phyloP scores from a whole-genome alignment of 2,888 invertebrate genomes.

The Patella depressa region DNA sequence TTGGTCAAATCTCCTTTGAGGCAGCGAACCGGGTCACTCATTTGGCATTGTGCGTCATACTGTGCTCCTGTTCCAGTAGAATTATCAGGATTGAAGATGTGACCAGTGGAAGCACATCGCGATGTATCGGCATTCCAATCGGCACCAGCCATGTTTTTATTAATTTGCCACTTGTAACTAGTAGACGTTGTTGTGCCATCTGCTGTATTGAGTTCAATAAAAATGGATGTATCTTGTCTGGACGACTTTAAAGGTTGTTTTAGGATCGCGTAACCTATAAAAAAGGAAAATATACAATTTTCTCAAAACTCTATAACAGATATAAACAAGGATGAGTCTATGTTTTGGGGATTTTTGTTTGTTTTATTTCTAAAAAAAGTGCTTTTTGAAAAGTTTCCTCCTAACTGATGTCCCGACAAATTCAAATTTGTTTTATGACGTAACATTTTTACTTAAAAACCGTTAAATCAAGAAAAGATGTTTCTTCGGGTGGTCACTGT shows the following conservation, averaged over 20 bases:
- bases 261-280: constrained; percentile 79
- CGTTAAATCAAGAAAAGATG: no score
- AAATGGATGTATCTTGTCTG: constrained; percentile 87
- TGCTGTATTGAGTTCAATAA: constrained; percentile 88
- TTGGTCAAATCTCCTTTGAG: constrained; percentile 85
- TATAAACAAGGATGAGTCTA: no score
- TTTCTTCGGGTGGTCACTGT: no score
- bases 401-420: constrained; percentile 78
- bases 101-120: constrained; percentile 79
- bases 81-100: constrained; percentile 83
- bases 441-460: constrained; percentile 72
- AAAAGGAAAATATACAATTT: background rate
- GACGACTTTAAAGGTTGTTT: constrained; percentile 85
- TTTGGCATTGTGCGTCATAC: constrained; percentile 45
- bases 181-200: constrained; percentile 79
- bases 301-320: no score
- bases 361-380: no score
- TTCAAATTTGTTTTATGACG: constrained; percentile 84
- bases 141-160: constrained; percentile 66
- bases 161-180: constrained; percentile 83
- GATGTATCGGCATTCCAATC: constrained; percentile 65
- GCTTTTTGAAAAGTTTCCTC: no score
- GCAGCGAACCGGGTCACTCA: constrained; percentile 84
- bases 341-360: no score
- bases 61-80: constrained; percentile 67